Base-by-base conservation (phyloP, 2,888 invertebrate genomes). In the Synanthedon andrenaeformis region DNA sequence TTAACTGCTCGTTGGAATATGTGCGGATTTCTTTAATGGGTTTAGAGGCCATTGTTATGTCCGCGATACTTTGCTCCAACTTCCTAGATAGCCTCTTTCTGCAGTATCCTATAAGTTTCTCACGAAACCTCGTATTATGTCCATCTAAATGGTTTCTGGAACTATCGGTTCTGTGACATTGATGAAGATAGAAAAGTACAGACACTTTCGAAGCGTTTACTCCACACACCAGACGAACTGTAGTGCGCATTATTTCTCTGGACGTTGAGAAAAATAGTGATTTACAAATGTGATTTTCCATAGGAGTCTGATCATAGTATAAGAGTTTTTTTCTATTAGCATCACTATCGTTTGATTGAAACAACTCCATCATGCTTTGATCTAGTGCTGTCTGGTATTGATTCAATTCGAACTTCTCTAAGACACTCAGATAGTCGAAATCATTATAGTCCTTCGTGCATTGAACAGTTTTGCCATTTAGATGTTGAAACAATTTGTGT, bases 151-250 rank as follows among this genome's bases (percentile, higher is more conserved):
- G 79, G 55, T 85, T 82, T 53, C 62, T 76, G 1, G 73, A 42
- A 52, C 79, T 72, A 52, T 72, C 76, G 1, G 77, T 76, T 62
- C 84, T 74, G 54, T 79, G 76, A 56, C 85, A 83, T 58, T 87
- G 82, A 53, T 87, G 84, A 1, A 88, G 74, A 56, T 80, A 88
- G 60, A 86, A 88, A 12, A 88, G 68, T 1, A 88, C 74, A 2
- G 87, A 88, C 0, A 88, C 80, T 8, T 63, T 64, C 41, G 73
- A 59, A 0, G 86, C 64, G 10, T 76, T 58, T 1, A 75, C 76
- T 3, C 88, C 84, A 54, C 88, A 87, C 1, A 82, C 78, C 23
- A 87, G 61, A 49, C 70, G 66, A 0, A 88, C 82, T 2, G 70
- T 77, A 28, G 69, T 74, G 51, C 84, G 70, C 84, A 87, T 86